A percentile compares a stretch with the other conserved stretches of the same genome.
Conservation (phyloP, 2,797 vertebrate genomes). For the Pelobates cultripes region DNA sequence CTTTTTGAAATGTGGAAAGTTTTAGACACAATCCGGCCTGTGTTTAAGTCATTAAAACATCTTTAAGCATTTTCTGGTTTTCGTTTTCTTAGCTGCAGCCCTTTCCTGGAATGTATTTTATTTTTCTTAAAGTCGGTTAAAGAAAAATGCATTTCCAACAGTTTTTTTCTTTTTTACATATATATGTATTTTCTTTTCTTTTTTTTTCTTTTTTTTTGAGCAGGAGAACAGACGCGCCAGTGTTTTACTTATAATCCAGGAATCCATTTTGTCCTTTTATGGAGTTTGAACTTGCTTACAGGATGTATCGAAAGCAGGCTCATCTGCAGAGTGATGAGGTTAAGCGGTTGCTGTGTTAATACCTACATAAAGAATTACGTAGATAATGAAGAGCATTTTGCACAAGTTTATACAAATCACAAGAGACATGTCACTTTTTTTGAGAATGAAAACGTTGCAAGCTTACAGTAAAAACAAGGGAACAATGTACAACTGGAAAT, state of each 20-base stretch:
- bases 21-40: slow-evolving; percentile 79
- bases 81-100: slow-evolving; percentile 75
- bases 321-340: slow-evolving; percentile 66
- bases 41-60: slow-evolving; percentile 84
- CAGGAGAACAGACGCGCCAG: slow-evolving; percentile 70
- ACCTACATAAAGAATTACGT: slow-evolving; percentile 55
- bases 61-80: slow-evolving; percentile 82
- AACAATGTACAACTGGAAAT: background rate
- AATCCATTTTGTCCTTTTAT: slow-evolving; percentile 86
- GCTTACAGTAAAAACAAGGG: background rate
- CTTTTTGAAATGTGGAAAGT: slow-evolving; percentile 76
- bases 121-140: slow-evolving; percentile 77
- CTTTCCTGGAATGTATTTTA: slow-evolving; percentile 80
- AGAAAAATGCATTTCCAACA: slow-evolving; percentile 69
- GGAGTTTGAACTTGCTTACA: slow-evolving; percentile 84
- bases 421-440: too few species aligned
- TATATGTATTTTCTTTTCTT: slow-evolving; percentile 43
- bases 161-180: slow-evolving; percentile 60
- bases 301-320: slow-evolving; percentile 70
- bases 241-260: slow-evolving; percentile 88
- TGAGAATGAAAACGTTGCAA: background rate
- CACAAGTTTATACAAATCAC: background rate
- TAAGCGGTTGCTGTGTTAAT: slow-evolving; percentile 57
- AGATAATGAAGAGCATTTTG: slow-evolving; percentile 7
- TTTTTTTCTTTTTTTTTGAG: slow-evolving; percentile 11